These are phyloP conservation scores for Eutolmus rufibarbis DNA, from an alignment of 2,888 invertebrate species.

Conservation along the genomic window DNA sequence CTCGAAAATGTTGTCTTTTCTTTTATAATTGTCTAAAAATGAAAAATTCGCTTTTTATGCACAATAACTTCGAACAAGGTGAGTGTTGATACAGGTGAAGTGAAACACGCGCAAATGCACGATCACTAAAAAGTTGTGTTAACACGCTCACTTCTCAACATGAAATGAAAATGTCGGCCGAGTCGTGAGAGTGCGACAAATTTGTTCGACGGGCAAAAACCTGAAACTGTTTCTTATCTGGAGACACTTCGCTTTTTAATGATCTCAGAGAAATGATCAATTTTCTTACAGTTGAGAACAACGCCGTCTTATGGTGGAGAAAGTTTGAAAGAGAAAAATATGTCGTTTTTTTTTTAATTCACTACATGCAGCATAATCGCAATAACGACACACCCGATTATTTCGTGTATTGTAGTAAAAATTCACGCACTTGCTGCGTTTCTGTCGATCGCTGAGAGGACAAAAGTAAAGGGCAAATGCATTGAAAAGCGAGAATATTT, in stretches of 20 bases:
- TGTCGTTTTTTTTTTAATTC: not conserved
- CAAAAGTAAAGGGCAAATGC: not conserved
- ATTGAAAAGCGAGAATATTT: not conserved
- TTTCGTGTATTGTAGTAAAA: not conserved
- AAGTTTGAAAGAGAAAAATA: not conserved
- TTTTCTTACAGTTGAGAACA: not conserved
- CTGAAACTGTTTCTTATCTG: not conserved
- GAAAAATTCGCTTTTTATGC: not conserved
- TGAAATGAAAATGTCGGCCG: not conserved
- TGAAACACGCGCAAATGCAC: not conserved
- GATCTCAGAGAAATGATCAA: not conserved
- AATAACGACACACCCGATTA: not conserved
- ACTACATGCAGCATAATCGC: not conserved
- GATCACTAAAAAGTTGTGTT: not conserved
- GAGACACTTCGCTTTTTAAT: not conserved
- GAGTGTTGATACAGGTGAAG: not conserved
- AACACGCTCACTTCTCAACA: constrained; percentile 1
- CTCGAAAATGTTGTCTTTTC: not conserved
- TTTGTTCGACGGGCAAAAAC: not conserved
- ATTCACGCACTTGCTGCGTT: not conserved
- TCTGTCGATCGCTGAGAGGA: not conserved
- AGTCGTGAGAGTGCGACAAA: not conserved
- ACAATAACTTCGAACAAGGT: not conserved
- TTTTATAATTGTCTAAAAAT: not conserved
- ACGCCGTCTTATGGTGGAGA: not conserved